Evolutionary conservation across 2,113 vertebrate genomes (phyloP).

Genomic region (Cyprinodon brontotheroides): DNA sequence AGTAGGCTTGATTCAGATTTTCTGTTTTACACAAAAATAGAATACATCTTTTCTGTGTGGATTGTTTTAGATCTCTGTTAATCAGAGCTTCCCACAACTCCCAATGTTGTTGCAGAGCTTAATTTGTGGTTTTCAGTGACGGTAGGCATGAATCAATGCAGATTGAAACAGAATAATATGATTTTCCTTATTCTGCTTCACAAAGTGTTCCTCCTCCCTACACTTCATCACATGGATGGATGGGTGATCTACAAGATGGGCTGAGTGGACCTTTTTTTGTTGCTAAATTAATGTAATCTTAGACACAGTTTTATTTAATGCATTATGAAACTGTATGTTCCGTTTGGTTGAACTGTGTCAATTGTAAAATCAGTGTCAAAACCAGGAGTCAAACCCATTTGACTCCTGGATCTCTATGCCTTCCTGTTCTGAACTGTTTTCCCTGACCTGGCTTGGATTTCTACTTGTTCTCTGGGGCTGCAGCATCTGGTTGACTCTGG

Average conservation of each 20-base stretch:
- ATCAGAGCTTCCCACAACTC: constrained; percentile 12
- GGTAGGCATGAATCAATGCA: neutral
- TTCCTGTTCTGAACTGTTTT: too few relatives aligned
- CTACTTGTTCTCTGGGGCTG: too few relatives aligned
- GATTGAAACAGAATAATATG: neutral
- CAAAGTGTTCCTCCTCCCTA: neutral
- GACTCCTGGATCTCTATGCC: too few relatives aligned
- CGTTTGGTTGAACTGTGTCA: too few relatives aligned
- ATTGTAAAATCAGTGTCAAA: too few relatives aligned
- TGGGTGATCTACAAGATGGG: neutral
- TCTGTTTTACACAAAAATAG: constrained; percentile 25
- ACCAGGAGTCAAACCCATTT: too few relatives aligned
- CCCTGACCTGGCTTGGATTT: too few relatives aligned
- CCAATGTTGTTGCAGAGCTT: constrained; percentile 24
- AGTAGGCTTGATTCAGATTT: constrained; percentile 52
- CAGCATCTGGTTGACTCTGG: too few relatives aligned
- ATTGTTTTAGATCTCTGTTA: constrained; percentile 22
- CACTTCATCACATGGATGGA: neutral
- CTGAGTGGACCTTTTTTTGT: neutral
- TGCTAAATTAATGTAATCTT: too few relatives aligned
- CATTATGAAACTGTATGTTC: too few relatives aligned
- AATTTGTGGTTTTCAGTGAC: constrained; percentile 1
- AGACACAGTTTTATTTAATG: too few relatives aligned
- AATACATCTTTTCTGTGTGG: constrained; percentile 25
- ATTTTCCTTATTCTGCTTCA: neutral